Conservation (phyloP, 2,113 vertebrate genomes). For the Macquaria australasica region DNA sequence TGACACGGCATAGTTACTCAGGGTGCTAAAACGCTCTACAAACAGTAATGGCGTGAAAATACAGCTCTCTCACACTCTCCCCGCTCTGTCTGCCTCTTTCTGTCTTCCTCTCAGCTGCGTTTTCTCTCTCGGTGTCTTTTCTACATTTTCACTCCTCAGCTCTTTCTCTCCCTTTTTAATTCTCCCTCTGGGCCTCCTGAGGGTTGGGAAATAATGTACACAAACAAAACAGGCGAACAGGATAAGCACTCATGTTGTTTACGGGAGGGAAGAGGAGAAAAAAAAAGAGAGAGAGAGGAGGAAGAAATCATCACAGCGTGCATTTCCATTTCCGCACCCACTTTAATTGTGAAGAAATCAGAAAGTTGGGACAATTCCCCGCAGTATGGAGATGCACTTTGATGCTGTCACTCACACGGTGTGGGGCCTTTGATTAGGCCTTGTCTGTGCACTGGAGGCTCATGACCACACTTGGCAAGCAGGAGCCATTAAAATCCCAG, state of each 20-base stretch:
- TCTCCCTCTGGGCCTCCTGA: constrained; percentile 60
- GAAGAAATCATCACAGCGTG: constrained; percentile 66
- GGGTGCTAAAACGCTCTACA: constrained; percentile 68
- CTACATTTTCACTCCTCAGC: constrained; percentile 54
- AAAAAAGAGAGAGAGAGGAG: background rate
- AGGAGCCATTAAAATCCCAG: constrained; percentile 67
- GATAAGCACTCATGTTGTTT: constrained; percentile 68
- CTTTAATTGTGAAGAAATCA: constrained; percentile 78
- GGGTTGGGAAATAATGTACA: constrained; percentile 74
- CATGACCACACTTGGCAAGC: constrained; percentile 69
- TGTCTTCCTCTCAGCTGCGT: constrained; percentile 41
- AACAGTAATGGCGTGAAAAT: constrained; percentile 67
- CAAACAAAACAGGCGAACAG: constrained; percentile 67
- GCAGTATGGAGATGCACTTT: constrained; percentile 70
- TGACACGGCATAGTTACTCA: constrained; percentile 36
- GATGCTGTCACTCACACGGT: constrained; percentile 77
- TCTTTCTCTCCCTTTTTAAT: constrained; percentile 53
- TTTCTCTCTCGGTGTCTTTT: constrained; percentile 15
- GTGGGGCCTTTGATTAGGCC: constrained; percentile 75
- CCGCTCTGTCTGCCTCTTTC: constrained; percentile 33
- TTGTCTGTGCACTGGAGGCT: constrained; percentile 61
- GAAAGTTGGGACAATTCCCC: constrained; percentile 68
- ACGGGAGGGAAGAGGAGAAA: constrained; percentile 10
- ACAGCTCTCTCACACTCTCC: constrained; percentile 30
- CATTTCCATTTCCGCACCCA: constrained; percentile 53